Base-by-base conservation (phyloP, 2,113 vertebrate species). In the Rhipidura dahli region DNA sequence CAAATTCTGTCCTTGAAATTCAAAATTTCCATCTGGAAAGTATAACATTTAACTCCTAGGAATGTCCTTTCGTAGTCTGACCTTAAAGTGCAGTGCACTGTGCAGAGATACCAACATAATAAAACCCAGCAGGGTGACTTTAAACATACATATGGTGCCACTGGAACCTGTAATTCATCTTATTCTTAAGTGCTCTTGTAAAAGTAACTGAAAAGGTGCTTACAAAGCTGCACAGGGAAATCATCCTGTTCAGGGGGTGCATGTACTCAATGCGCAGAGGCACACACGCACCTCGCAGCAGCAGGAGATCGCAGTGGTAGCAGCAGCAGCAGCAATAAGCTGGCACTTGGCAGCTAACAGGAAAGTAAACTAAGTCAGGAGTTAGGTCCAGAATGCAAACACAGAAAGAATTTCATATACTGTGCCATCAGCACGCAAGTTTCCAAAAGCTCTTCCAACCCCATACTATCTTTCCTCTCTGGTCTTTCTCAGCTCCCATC, bases 381-480 rank as follows among this genome's bases (percentile, higher is more conserved):
- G 94, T 88, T 84, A 79, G 66, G 68, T 79, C 90, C 94, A 96
- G 91, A 94, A 94, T 95, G 84, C 91, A 97, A 96, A 93, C 68
- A 95, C 60, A 64, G 65, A 88, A 95, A 66, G 90, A 95, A 96
- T 97, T 93, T 95, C 53, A 78, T 87, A 81, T 84, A 80, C 88
- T 93, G 81, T 88, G 84, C 91, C 83, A 75, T 88, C 79, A 73
- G 75, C 85, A 76, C 70, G 77, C 81, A 96, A 95, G 31, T 94
- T 97, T 97, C 95, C 96, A 96, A 78, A 77, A 69, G 40, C 63
- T 92, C 54, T 79, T 97, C 95, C 91, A 97, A 73, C n/a, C 28
- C 54, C 47, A 45, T 82, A 30, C 83, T 76, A 45, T 86, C 57
- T 59, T 73, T 87, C 57, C 51, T 57, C 73, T 95, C 61, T 95